These are phyloP conservation scores for Synergus umbraculus DNA, from an alignment of 2,888 invertebrate species.

Conservation along the genomic window DNA sequence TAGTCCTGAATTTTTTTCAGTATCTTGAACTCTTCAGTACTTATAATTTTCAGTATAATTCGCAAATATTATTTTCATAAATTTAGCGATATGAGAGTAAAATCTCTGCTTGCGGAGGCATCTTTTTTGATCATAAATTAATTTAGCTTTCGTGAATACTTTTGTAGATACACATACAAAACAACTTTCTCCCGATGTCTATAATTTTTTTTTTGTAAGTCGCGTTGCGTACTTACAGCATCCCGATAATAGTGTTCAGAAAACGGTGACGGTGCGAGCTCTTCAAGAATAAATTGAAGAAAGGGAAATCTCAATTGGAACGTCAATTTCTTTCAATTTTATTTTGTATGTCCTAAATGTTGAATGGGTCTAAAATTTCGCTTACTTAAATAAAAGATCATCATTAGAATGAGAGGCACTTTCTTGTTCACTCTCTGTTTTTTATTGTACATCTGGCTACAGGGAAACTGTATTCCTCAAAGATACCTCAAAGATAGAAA, in stretches of 20 bases:
- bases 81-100: background rate
- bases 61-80: background rate
- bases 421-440: background rate
- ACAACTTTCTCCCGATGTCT: slow-evolving; percentile 35
- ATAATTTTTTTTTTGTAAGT: slow-evolving; percentile 24
- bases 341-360: background rate
- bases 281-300: slow-evolving; percentile 16
- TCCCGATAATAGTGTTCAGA: slow-evolving; percentile 29
- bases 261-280: slow-evolving; percentile 15
- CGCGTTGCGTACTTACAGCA: slow-evolving; percentile 3
- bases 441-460: background rate
- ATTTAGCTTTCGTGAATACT: slow-evolving; percentile 32
- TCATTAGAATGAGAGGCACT: background rate
- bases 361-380: slow-evolving; percentile 11
- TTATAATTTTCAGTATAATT: background rate
- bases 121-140: slow-evolving; percentile 30
- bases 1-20: background rate
- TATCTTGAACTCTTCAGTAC: background rate
- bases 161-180: slow-evolving; percentile 18
- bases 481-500: background rate
- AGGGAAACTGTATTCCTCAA: background rate
- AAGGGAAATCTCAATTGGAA: slow-evolving; percentile 28
- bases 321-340: slow-evolving; percentile 13
- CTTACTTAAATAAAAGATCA: background rate
- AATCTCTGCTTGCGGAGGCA: background rate